Evolutionary conservation across 2,113 vertebrate species (phyloP).

Genomic region (Istiophorus platypterus): DNA sequence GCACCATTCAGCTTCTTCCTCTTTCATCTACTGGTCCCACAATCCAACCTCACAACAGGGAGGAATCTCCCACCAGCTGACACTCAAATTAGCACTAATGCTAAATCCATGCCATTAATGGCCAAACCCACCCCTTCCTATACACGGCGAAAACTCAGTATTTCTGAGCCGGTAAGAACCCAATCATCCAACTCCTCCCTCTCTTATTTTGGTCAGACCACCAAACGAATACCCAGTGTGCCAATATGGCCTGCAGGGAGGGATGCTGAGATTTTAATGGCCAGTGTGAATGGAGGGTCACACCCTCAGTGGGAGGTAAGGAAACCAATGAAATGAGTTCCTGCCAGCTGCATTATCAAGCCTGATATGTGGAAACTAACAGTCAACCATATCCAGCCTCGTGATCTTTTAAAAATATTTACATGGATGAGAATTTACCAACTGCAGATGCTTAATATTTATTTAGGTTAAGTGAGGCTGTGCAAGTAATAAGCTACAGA

Average conservation of each 20-base stretch:
- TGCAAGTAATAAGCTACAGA: conserved; percentile 5
- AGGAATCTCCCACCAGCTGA: conserved; percentile 73
- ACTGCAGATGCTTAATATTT: conserved; percentile 6
- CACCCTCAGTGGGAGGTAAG: conserved; percentile 68
- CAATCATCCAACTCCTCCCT: conserved; percentile 63
- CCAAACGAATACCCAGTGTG: conserved; percentile 63
- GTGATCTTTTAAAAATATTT: conserved; percentile 35
- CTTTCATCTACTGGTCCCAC: conserved; percentile 73
- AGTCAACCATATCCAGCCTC: conserved; percentile 28
- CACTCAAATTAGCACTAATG: conserved; percentile 75
- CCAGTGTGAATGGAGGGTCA: conserved; percentile 72
- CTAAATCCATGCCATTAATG: conserved; percentile 55
- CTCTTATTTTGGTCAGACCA: conserved; percentile 65
- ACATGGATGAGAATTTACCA: conserved; percentile 23
- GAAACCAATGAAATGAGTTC: conserved; percentile 71
- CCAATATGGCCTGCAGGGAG: conserved; percentile 67
- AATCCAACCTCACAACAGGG: conserved; percentile 72
- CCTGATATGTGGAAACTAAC: conserved; percentile 37
- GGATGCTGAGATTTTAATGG: conserved; percentile 77
- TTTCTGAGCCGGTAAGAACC: conserved; percentile 55
- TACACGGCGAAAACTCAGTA: conserved; percentile 34
- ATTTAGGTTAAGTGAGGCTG: conserved; percentile 60
- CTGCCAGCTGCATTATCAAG: conserved; percentile 58
- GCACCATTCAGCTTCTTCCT: conserved; percentile 52
- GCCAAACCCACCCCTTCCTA: conserved; percentile 48